Evolutionary conservation across 2,888 invertebrate genomes (phyloP).

Genomic region (Leptogaster cylindrica): DNA sequence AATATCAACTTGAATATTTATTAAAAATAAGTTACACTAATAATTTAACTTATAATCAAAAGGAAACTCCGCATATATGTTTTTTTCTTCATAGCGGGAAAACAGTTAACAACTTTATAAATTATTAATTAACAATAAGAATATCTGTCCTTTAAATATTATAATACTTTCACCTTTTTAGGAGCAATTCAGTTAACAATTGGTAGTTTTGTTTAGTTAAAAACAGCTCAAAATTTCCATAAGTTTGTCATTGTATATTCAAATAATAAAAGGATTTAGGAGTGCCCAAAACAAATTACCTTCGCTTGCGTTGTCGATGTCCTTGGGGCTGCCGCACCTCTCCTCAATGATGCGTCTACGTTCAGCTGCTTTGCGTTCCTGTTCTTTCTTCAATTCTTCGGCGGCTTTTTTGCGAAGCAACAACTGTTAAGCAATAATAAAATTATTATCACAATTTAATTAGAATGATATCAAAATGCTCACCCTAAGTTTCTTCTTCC

Average conservation of each 20-base stretch:
- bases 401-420: constrained; percentile 99
- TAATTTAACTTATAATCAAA: too few species aligned
- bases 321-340: constrained; percentile 91
- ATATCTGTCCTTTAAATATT: too few species aligned
- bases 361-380: constrained; percentile 97
- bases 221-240: constrained; percentile 7
- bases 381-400: constrained; percentile 99
- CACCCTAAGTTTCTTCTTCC: constrained; percentile 99
- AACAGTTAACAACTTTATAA: too few species aligned
- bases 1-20: neutral
- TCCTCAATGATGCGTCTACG: constrained; percentile 96
- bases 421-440: constrained; percentile 70
- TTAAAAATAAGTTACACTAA: too few species aligned
- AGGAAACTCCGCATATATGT: too few species aligned
- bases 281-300: constrained; percentile 66
- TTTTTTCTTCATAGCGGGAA: too few species aligned
- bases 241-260: neutral
- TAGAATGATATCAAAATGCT: constrained; percentile 58
- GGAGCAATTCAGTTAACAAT: neutral
- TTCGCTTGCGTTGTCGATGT: constrained; percentile 91
- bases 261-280: neutral
- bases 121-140: too few species aligned
- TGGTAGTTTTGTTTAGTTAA: neutral
- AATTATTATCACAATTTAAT: constrained; percentile 8
- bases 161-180: too few species aligned